A percentile compares a stretch with the other conserved stretches of the same genome.
phyloP scores from a whole-genome alignment of 2,888 invertebrate species.

The Apotomis capreana region DNA sequence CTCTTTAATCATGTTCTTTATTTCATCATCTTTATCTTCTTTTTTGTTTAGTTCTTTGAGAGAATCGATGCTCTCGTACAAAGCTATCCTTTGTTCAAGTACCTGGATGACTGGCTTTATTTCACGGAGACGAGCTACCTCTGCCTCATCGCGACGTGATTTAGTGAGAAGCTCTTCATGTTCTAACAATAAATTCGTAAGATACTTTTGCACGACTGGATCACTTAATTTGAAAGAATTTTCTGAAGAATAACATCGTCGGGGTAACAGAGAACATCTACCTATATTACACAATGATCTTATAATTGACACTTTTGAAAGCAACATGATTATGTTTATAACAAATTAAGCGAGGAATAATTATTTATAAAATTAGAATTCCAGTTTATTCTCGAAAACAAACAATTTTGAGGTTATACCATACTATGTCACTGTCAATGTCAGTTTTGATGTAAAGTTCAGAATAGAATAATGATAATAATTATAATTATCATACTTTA shows the following conservation, averaged over 20 bases:
- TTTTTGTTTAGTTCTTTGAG: conserved; percentile 85
- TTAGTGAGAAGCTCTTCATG: conserved; percentile 77
- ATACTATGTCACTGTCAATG: conserved; percentile 8
- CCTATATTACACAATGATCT: conserved; percentile 56
- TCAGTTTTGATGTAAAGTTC: not conserved
- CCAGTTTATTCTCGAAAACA: not conserved
- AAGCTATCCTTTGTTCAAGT: conserved; percentile 81
- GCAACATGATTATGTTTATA: conserved; percentile 53
- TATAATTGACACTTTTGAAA: conserved; percentile 52
- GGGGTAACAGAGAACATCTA: conserved; percentile 50
- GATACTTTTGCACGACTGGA: conserved; percentile 77
- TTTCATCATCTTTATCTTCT: conserved; percentile 84
- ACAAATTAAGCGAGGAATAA: not conserved
- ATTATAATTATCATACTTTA: too few relatives aligned
- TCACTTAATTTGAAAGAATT: conserved; percentile 69
- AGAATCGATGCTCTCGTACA: conserved; percentile 84
- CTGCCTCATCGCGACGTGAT: conserved; percentile 59
- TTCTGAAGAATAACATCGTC: conserved; percentile 65
- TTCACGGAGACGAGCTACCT: conserved; percentile 66
- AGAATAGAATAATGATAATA: too few relatives aligned
- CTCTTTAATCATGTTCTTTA: conserved; percentile 86
- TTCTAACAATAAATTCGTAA: conserved; percentile 79
- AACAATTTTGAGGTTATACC: conserved; percentile 11
- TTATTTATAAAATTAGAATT: conserved; percentile 4
- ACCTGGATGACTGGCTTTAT: conserved; percentile 83